Conservation (phyloP, 2,113 vertebrate genomes). For the Mellivora capensis region DNA sequence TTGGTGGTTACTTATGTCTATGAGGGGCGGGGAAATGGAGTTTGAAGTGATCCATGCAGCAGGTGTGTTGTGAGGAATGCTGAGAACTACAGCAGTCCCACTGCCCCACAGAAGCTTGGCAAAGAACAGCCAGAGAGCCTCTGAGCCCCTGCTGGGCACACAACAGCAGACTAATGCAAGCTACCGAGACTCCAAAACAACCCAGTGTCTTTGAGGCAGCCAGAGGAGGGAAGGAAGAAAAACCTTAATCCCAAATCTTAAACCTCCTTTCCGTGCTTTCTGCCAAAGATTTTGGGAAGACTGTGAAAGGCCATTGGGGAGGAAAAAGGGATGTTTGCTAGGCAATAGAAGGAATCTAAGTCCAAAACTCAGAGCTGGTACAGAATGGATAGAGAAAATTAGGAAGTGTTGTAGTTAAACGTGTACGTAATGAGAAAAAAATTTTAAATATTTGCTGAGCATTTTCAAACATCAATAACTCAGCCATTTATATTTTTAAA, state of each 20-base stretch:
- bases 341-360: background rate
- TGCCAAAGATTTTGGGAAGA: background rate
- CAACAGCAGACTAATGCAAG: background rate
- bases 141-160: background rate
- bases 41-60: background rate
- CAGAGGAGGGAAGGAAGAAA: background rate
- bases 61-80: background rate
- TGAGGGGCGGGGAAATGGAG: background rate
- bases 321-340: background rate
- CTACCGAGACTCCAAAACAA: background rate
- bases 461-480: slow-evolving; percentile 20
- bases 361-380: background rate
- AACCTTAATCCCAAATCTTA: background rate
- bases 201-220: background rate
- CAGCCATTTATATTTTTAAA: background rate
- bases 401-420: background rate
- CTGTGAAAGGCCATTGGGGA: background rate
- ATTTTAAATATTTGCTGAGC: background rate
- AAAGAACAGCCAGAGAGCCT: background rate
- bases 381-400: background rate
- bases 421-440: background rate
- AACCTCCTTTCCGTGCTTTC: background rate
- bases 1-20: background rate
- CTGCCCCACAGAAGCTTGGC: background rate
- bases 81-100: background rate